Conservation (phyloP, 2,888 invertebrate genomes). For the Tachina fera region DNA sequence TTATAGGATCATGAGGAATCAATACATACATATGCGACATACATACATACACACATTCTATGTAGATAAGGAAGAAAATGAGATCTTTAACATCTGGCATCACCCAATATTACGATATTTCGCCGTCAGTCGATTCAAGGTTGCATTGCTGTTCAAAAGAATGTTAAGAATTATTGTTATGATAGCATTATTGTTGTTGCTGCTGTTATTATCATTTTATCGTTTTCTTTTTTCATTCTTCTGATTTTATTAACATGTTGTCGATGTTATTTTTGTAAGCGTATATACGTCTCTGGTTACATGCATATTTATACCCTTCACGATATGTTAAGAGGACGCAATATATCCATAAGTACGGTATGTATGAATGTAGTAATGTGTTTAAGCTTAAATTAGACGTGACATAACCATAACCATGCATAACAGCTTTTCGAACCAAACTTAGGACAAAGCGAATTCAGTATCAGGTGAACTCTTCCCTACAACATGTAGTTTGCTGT, state of each 20-base stretch:
- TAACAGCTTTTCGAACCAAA: no score
- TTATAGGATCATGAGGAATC: no score
- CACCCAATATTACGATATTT: neutral
- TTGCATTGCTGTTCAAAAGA: conserved; percentile 28
- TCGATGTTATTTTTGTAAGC: conserved; percentile 10
- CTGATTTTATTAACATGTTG: conserved; percentile 15
- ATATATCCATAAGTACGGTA: no score
- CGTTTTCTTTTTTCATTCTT: conserved; percentile 34
- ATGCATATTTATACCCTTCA: neutral
- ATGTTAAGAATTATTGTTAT: conserved; percentile 62
- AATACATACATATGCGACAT: no score
- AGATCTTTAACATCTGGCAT: conserved; percentile 17
- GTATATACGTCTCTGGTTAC: neutral
- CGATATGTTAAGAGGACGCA: neutral
- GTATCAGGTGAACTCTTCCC: no score
- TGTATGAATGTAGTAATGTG: neutral
- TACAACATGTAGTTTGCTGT: no score
- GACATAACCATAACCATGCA: no score
- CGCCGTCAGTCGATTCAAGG: neutral
- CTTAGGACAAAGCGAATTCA: no score
- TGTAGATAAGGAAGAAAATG: neutral
- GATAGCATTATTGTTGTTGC: conserved; percentile 24
- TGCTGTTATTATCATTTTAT: conserved; percentile 70
- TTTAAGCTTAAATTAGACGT: no score
- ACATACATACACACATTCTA: no score